Base-by-base conservation (phyloP, 2,113 vertebrate species). In the Dasyurus viverrinus region DNA sequence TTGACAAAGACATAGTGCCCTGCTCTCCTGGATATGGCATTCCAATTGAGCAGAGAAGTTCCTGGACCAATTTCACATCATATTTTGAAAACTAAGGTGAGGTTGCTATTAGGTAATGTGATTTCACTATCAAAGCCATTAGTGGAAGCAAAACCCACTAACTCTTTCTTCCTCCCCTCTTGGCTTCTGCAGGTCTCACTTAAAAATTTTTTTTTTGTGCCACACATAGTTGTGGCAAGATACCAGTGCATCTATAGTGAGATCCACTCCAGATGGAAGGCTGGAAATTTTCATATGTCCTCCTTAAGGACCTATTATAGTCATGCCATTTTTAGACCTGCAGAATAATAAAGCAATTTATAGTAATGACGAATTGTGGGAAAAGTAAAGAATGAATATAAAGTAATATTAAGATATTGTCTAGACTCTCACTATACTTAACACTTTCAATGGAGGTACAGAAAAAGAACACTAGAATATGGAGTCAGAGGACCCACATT, bases 161-260 rank as follows among this genome's bases (percentile, higher is more conserved):
- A 60, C 24, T 54, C 30, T 95, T 91, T 90, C 93, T 60, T n/a
- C 8, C 10, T 89, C 89, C 57, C 84, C 92, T 30, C 89, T 89
- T 90, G 36, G 53, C 48, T 89, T 4, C 25, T 53, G 2, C 1
- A 53, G 76, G 22, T 11, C 55, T 94, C 89, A 90, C 22, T 53
- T 92, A 0, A 93, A n/a, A n/a, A n/a, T 48, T 48, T 50, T 90
- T 6, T 36, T 27, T 48, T 8, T 89, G 19, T 89, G 22, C 22
- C 19, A 42, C 2, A 84, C 16, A 42, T 7, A 42, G 36, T 23
- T 42, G 5, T 84, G n/a, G n/a, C n/a, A 84, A 84, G 16, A 42
- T 42, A 84, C 36, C 19, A 42, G 16, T 23, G n/a, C 6, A n/a
- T 22, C n/a, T 42, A 84, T 22, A 42, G 16, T 8, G 36, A 19